A percentile compares a stretch with the other conserved stretches of the same genome.
Conservation (phyloP, 2,797 vertebrate genomes). For the Cynodonichthys magdalenae region DNA sequence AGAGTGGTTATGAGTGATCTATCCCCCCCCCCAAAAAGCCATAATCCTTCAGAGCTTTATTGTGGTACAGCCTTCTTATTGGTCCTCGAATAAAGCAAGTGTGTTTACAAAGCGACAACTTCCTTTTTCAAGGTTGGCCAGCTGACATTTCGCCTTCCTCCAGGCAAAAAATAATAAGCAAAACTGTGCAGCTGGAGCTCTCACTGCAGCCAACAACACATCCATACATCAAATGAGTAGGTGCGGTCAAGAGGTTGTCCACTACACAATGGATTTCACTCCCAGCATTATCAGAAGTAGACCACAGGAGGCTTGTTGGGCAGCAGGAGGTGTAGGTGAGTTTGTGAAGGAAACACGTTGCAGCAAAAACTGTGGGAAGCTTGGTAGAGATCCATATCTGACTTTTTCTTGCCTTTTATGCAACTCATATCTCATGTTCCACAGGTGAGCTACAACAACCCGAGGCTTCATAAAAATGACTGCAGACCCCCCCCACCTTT, state of each 20-base stretch:
- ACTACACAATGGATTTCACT: constrained; percentile 66
- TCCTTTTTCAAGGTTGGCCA: constrained; percentile 69
- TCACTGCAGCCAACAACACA: constrained; percentile 45
- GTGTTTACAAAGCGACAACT: constrained; percentile 54
- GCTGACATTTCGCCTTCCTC: constrained; percentile 61
- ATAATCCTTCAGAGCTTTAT: constrained; percentile 6
- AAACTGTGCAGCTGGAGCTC: constrained; percentile 48
- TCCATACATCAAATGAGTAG: constrained; percentile 73
- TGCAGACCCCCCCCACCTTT: constrained; percentile 34
- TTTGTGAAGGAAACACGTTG: constrained; percentile 35
- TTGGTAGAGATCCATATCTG: constrained; percentile 41
- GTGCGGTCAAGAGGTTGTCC: constrained; percentile 65
- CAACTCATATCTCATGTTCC: constrained; percentile 50
- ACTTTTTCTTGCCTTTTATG: constrained; percentile 39
- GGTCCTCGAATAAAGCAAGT: constrained; percentile 47
- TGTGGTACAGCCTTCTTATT: constrained; percentile 23
- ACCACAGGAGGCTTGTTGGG: constrained; percentile 54
- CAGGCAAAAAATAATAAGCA: constrained; percentile 59
- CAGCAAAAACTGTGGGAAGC: constrained; percentile 40
- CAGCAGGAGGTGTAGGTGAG: constrained; percentile 16
- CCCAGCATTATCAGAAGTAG: constrained; percentile 60
- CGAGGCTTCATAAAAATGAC: constrained; percentile 73
- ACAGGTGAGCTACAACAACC: constrained; percentile 67
- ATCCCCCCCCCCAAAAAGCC: constrained; percentile 10
- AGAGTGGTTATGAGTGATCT: no score